Base-by-base conservation (phyloP, 2,113 vertebrate species). In the Podocnemis expansa region DNA sequence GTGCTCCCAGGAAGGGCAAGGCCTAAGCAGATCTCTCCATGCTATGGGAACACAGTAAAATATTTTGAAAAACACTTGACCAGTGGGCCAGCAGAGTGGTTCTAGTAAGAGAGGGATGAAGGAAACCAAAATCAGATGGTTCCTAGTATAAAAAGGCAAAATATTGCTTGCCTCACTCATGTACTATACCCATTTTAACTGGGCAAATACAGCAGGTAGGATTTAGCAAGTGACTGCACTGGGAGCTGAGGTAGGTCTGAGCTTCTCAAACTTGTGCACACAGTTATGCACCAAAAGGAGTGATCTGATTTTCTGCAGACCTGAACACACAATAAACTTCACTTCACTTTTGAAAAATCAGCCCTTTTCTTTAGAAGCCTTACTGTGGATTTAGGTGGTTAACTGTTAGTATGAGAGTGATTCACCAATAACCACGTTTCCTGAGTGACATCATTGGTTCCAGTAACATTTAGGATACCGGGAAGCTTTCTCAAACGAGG, bases 1-100 rank as follows among this genome's bases (percentile, higher is more conserved):
- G 82, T 45, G 73, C 43, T 56, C 60, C 49, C 84, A 89, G 27
- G 3, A 0, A 2, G 92, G 21, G 10, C 80, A 38, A 38, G 45
- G 22, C 60, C 85, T 41, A 24, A 70, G 14, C 5, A 60, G 76
- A 92, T 41, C 43, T 12, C 31, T 51, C 43, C 2, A 79, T 80
- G 70, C 19, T 5, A 81, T 0, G 2, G 70, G 41, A 84, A 83
- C 4, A 21, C 0, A 0, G 24, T 17, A 22, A 78, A 80, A 11
- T 21, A 14, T 58, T 14, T 14, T 58, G 6, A 85, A 89, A 89
- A 41, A 5, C 43, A 78, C 25, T 27, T 41, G 84, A 38, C 25
- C 67, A 82, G 83, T 52, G 38, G 94, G 43, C 29, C 31, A 56
- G 29, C 41, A 43, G 16, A 24, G 63, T 10, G 31, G 47, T 58